Percentiles rank a stretch among this genome's conserved stretches.
Conservation (phyloP, 1,140 invertebrate genomes). For the Hypothenemus hampei region DNA sequence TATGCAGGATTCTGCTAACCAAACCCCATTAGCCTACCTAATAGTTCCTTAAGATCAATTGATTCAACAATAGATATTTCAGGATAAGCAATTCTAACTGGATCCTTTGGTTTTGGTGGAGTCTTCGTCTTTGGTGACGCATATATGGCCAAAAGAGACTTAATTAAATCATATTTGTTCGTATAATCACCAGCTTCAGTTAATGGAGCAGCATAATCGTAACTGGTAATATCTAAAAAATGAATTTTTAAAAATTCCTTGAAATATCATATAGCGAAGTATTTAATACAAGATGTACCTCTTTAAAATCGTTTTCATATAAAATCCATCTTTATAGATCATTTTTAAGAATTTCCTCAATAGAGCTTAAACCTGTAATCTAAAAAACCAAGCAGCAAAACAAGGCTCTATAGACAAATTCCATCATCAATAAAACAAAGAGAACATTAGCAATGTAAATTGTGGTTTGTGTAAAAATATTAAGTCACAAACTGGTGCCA, state of each 20-base stretch:
- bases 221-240: slow-evolving; percentile 55
- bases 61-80: slow-evolving; percentile 27
- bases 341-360: too few species aligned
- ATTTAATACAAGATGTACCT: too few species aligned
- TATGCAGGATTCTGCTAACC: slow-evolving; percentile 49
- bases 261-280: too few species aligned
- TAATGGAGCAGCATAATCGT: slow-evolving; percentile 51
- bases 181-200: slow-evolving; percentile 52
- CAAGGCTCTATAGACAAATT: too few species aligned
- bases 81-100: slow-evolving; percentile 39
- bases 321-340: too few species aligned
- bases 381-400: too few species aligned
- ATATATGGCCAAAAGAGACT: slow-evolving; percentile 23
- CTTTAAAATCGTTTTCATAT: too few species aligned
- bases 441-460: too few species aligned
- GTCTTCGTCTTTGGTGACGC: slow-evolving; percentile 13
- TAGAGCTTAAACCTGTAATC: too few species aligned
- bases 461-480: too few species aligned
- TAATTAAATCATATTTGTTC: slow-evolving; percentile 44
- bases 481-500: too few species aligned
- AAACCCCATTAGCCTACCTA: slow-evolving; percentile 7
- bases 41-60: slow-evolving; percentile 18
- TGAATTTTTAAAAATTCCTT: background rate
- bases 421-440: too few species aligned
- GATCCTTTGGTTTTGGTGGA: slow-evolving; percentile 34